Percentiles rank a stretch among this genome's conserved stretches.
phyloP scores from a whole-genome alignment of 2,888 invertebrate species.

The Plutella xylostella region DNA sequence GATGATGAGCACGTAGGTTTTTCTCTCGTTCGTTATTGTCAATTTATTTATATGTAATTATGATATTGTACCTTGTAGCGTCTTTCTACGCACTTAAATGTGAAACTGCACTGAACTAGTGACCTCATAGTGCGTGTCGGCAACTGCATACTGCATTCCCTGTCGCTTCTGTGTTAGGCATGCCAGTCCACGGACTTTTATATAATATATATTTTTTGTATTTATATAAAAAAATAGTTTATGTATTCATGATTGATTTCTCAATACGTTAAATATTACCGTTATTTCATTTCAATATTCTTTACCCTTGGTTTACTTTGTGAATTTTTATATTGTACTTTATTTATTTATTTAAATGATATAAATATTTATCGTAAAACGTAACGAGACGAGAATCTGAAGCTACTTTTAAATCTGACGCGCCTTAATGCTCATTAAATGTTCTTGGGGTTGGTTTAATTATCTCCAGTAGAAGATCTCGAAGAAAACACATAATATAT shows the following conservation, averaged over 20 bases:
- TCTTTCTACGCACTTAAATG: slow-evolving; percentile 9
- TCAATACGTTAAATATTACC: slow-evolving; percentile 9
- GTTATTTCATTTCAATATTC: slow-evolving; percentile 12
- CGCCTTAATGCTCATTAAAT: slow-evolving; percentile 6
- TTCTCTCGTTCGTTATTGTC: slow-evolving; percentile 31
- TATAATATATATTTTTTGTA: not conserved
- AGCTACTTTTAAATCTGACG: slow-evolving; percentile 15
- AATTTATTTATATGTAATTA: slow-evolving; percentile 9
- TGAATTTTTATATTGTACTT: slow-evolving; percentile 14
- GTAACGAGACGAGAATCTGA: slow-evolving; percentile 34
- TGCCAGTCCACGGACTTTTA: not conserved
- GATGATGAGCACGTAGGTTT: slow-evolving; percentile 27
- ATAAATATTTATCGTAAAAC: slow-evolving; percentile 11
- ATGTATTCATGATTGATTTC: not conserved
- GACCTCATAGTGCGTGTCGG: not conserved
- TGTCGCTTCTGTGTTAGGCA: slow-evolving; percentile 6
- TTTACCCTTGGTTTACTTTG: not conserved
- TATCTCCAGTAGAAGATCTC: not conserved
- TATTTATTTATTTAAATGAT: slow-evolving; percentile 4
- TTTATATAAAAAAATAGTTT: not conserved
- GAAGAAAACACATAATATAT: not conserved
- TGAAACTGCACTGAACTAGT: not conserved
- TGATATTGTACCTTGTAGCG: slow-evolving; percentile 17
- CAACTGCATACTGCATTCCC: not conserved
- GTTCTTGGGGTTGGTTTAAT: not conserved